Conservation (phyloP, 2,113 vertebrate species). For the Myrmophylax atrothorax region DNA sequence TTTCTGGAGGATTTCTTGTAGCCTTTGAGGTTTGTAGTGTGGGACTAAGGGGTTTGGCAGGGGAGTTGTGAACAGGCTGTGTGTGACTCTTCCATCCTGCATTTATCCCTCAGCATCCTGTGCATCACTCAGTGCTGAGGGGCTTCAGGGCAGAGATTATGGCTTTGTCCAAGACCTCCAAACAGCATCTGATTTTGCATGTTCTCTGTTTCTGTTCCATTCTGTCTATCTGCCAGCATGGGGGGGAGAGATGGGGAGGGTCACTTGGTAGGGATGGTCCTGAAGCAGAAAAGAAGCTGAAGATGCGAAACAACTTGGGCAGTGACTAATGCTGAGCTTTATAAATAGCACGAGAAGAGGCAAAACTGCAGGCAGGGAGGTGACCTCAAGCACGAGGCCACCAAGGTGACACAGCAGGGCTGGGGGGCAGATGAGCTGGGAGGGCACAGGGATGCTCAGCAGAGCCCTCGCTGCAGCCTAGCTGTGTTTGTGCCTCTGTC, state of each 20-base stretch:
- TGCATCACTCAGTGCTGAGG: not conserved
- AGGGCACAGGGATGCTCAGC: not conserved
- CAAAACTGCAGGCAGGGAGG: not conserved
- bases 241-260: not conserved
- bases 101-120: not conserved
- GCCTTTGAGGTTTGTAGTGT: not conserved
- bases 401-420: not conserved
- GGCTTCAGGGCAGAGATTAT: not conserved
- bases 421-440: not conserved
- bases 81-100: not conserved
- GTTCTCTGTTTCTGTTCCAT: not conserved
- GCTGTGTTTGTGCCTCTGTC: not conserved
- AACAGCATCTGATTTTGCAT: not conserved
- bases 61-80: not conserved
- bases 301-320: not conserved
- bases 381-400: not conserved
- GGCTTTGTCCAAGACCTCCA: not conserved
- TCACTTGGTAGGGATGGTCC: not conserved
- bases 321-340: not conserved
- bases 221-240: fast-evolving
- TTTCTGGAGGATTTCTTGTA: fast-evolving
- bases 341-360: not conserved
- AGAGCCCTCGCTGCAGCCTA: not conserved
- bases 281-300: not conserved
- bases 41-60: not conserved